Conservation (phyloP, 2,113 vertebrate genomes). For the Microcebus tavaratra region DNA sequence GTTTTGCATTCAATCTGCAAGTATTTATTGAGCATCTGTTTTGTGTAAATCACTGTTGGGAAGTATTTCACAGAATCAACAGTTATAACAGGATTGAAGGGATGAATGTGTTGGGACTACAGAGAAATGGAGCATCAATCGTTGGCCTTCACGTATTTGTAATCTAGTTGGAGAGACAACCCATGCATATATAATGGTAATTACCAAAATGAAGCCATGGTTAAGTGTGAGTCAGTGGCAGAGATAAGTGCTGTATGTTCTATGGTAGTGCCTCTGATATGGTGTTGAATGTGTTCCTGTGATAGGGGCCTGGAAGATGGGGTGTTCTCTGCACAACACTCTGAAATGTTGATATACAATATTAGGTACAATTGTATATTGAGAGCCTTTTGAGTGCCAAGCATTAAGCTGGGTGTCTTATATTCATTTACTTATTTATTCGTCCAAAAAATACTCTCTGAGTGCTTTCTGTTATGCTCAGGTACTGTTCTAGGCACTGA, state of each 20-base stretch:
- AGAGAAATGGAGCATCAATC: background rate
- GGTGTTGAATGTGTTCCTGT: background rate
- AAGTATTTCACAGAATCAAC: background rate
- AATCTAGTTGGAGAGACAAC: background rate
- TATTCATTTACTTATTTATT: background rate
- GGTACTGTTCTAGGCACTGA: background rate
- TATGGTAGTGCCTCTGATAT: rapidly evolving
- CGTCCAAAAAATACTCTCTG: background rate
- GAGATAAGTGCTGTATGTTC: background rate
- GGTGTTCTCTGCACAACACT: background rate
- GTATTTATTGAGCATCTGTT: background rate
- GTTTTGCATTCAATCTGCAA: background rate
- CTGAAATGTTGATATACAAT: background rate
- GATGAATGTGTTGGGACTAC: background rate
- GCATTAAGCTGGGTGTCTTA: background rate
- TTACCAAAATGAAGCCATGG: background rate
- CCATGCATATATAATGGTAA: background rate
- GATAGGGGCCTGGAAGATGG: background rate
- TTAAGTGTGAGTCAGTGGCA: background rate
- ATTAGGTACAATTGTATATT: background rate
- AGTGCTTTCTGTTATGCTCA: background rate
- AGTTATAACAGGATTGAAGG: background rate
- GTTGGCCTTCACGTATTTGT: background rate
- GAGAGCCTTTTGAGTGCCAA: background rate
- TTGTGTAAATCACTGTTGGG: background rate